Percentiles rank a stretch among this genome's conserved stretches.
These are phyloP conservation scores for Sebastes schlegelii DNA, from an alignment of 2,113 vertebrate genomes.

Conservation along the genomic window DNA sequence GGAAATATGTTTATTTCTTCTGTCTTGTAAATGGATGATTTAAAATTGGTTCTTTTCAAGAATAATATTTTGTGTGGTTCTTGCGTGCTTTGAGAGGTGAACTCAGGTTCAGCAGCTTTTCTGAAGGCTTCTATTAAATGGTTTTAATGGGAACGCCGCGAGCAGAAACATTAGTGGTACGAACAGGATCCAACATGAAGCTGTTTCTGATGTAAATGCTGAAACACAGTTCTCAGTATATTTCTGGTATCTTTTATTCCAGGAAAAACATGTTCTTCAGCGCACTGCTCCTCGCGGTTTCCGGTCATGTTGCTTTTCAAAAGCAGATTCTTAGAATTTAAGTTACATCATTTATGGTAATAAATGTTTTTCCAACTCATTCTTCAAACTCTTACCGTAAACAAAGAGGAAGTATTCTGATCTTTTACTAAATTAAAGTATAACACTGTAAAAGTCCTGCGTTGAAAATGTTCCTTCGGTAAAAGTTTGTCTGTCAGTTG, in stretches of 20 bases:
- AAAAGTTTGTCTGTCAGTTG: too few species aligned
- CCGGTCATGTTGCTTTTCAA: too few species aligned
- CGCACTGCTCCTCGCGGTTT: too few species aligned
- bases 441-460: too few species aligned
- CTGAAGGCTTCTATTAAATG: neutral
- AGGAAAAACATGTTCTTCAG: neutral
- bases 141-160: neutral
- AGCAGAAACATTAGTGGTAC: neutral
- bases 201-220: neutral
- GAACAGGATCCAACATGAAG: constrained; percentile 26
- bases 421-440: neutral
- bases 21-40: neutral
- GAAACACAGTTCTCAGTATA: too few species aligned
- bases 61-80: neutral
- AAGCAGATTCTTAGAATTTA: too few species aligned
- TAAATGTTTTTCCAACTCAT: too few species aligned
- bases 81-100: constrained; percentile 3
- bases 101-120: neutral
- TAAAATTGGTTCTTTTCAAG: neutral
- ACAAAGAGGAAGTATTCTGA: neutral
- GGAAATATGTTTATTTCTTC: neutral
- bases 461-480: too few species aligned
- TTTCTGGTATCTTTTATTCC: too few species aligned
- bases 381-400: neutral
- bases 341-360: too few species aligned